phyloP scores from a whole-genome alignment of 2,113 vertebrate genomes.

The Eira barbara region DNA sequence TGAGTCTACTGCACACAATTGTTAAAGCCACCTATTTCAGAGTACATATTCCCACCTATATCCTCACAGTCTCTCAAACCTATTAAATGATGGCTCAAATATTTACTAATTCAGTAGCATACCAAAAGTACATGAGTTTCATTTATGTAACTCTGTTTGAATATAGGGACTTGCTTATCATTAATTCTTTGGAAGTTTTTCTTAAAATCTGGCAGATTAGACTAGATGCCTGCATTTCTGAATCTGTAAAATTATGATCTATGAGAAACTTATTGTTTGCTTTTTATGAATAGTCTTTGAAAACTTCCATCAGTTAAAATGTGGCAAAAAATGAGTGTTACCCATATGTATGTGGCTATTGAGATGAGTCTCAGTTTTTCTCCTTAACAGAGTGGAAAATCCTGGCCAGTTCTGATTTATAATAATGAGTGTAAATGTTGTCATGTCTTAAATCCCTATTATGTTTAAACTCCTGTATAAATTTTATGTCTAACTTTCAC shows the following conservation, averaged over 20 bases:
- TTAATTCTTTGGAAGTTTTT: neutral
- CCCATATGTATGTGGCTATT: neutral
- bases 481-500: neutral
- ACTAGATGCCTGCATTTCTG: neutral
- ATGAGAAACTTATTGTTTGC: neutral
- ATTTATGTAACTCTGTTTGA: neutral
- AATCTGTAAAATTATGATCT: neutral
- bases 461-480: neutral
- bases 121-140: neutral
- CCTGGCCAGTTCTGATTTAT: neutral
- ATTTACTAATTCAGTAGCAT: neutral
- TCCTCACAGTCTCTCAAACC: neutral
- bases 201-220: neutral
- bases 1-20: neutral
- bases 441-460: neutral
- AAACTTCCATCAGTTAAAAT: neutral
- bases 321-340: neutral
- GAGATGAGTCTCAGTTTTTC: neutral
- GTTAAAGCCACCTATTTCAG: neutral
- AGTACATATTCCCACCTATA: neutral
- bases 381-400: neutral
- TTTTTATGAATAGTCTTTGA: neutral
- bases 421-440: neutral
- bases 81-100: neutral
- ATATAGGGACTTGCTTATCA: neutral